These are phyloP conservation scores for Operophtera brumata DNA, from an alignment of 2,888 invertebrate genomes.

Conservation along the genomic window DNA sequence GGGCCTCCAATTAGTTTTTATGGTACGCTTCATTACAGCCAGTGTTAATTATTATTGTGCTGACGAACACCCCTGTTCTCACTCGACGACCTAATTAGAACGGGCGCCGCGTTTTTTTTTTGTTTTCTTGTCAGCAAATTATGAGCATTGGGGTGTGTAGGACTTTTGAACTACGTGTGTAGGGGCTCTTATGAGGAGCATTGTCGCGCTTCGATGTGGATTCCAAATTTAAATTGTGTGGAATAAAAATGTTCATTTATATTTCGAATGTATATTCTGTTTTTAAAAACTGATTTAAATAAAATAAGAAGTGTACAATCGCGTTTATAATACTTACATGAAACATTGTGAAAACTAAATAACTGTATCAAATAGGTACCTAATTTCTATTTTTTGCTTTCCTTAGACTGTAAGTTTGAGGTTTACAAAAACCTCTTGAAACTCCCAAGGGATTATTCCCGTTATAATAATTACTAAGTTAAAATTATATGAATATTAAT, in stretches of 20 bases:
- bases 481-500: constrained; percentile 1
- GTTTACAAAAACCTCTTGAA: too few species aligned
- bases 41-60: constrained; percentile 80
- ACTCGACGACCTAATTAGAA: constrained; percentile 78
- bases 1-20: constrained; percentile 79
- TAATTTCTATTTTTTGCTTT: too few species aligned
- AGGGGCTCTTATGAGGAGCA: constrained; percentile 33
- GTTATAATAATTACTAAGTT: background rate
- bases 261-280: constrained; percentile 2
- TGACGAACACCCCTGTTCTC: constrained; percentile 74
- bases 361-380: too few species aligned
- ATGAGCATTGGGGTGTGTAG: constrained; percentile 64
- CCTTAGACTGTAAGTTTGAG: too few species aligned
- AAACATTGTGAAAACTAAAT: background rate
- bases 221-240: constrained; percentile 21
- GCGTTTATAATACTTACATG: background rate
- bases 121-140: constrained; percentile 71
- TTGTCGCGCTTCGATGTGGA: constrained; percentile 29
- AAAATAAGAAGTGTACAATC: background rate
- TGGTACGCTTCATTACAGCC: constrained; percentile 76
- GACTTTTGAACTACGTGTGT: constrained; percentile 52
- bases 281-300: too few species aligned
- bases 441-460: background rate
- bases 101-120: constrained; percentile 64
- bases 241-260: constrained; percentile 7